phyloP scores from a whole-genome alignment of 2,797 vertebrate species.

The Lagodon rhomboides region DNA sequence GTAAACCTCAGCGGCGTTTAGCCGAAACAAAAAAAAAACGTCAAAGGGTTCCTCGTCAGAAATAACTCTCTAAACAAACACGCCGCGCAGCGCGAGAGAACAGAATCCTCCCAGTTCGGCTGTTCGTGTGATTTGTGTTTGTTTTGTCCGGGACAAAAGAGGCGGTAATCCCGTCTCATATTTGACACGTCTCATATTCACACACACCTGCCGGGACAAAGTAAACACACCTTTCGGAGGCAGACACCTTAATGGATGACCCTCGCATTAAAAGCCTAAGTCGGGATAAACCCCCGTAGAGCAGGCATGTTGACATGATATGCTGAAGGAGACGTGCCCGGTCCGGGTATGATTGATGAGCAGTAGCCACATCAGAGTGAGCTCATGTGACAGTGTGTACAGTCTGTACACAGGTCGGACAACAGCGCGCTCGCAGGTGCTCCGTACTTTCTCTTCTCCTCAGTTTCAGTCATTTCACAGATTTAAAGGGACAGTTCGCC shows the following conservation, averaged over 20 bases:
- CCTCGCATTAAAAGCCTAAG: constrained; percentile 71
- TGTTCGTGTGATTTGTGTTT: constrained; percentile 81
- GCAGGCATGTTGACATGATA: constrained; percentile 67
- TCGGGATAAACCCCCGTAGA: constrained; percentile 61
- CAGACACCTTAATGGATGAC: constrained; percentile 82
- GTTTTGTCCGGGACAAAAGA: constrained; percentile 79
- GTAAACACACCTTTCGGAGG: constrained; percentile 78
- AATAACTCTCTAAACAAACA: constrained; percentile 42
- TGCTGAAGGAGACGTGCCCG: constrained; percentile 48
- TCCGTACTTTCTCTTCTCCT: neutral
- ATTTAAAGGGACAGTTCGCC: neutral
- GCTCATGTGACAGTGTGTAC: constrained; percentile 7
- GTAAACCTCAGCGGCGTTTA: constrained; percentile 64
- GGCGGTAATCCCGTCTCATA: constrained; percentile 75
- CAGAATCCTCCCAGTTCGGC: constrained; percentile 66
- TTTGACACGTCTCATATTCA: constrained; percentile 83
- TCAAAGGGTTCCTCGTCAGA: constrained; percentile 52
- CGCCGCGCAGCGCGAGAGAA: constrained; percentile 27
- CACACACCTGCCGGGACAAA: constrained; percentile 80
- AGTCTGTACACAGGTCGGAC: constrained; percentile 43
- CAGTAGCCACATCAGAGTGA: constrained; percentile 50
- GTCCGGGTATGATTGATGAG: constrained; percentile 57
- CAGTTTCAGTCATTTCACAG: neutral
- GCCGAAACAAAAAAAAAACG: constrained; percentile 57
- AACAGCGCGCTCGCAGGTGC: neutral